Evolutionary conservation across 2,113 vertebrate species (phyloP).

Genomic region (Arizona elegans): DNA sequence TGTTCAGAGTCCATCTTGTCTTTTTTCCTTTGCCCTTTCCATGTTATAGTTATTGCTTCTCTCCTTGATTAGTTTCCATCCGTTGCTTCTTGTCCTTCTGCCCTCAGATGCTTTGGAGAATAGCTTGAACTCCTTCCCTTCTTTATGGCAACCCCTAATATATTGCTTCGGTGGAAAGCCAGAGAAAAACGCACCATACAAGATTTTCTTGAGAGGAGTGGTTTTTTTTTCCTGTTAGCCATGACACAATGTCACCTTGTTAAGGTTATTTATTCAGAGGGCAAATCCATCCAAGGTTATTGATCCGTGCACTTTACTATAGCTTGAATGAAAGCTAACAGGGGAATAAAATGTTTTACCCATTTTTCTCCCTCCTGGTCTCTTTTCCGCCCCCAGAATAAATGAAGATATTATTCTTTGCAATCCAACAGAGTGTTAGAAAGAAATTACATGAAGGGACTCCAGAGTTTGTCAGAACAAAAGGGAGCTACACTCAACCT

Average conservation of each 20-base stretch:
- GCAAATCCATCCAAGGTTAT: background rate
- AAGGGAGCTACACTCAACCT: background rate
- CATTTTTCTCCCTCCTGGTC: background rate
- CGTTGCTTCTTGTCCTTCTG: background rate
- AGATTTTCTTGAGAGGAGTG: background rate
- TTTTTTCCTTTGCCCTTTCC: too few relatives aligned
- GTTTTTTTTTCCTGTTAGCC: background rate
- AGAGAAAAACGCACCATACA: background rate
- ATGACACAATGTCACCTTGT: background rate
- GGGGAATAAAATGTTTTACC: background rate
- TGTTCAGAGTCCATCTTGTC: too few relatives aligned
- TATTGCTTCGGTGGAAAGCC: background rate
- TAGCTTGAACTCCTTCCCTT: background rate
- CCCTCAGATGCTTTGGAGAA: background rate
- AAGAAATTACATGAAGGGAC: background rate
- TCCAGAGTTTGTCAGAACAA: background rate
- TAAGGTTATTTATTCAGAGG: background rate
- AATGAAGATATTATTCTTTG: background rate
- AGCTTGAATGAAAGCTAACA: background rate
- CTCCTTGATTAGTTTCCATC: background rate
- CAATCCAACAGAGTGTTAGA: background rate
- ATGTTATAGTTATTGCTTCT: background rate
- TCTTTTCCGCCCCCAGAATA: background rate
- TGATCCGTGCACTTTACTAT: background rate
- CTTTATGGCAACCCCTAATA: too few relatives aligned